A percentile compares a stretch with the other conserved stretches of the same genome.
These are phyloP conservation scores for Hofmannophila pseudospretella DNA, from an alignment of 2,888 invertebrate genomes.

Conservation along the genomic window DNA sequence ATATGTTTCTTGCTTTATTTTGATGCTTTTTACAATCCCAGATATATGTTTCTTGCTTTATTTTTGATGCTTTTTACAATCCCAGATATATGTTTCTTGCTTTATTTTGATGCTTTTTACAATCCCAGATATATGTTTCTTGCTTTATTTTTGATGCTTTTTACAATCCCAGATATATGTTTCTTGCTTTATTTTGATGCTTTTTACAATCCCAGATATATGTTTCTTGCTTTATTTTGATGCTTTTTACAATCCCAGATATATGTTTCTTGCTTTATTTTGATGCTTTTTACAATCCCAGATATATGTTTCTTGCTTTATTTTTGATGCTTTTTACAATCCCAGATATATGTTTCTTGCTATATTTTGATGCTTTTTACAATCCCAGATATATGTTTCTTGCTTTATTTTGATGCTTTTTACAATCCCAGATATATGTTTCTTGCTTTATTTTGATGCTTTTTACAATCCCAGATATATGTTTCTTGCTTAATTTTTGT, in stretches of 20 bases:
- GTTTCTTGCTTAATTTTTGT: constrained; percentile 33
- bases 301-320: too few relatives aligned
- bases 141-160: constrained; percentile 34
- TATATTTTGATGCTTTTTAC: constrained; percentile 36
- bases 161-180: constrained; percentile 34
- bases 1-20: constrained; percentile 42
- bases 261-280: too few relatives aligned
- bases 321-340: constrained; percentile 35
- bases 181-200: constrained; percentile 32
- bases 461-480: constrained; percentile 37
- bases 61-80: constrained; percentile 35
- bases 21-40: constrained; percentile 33
- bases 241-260: constrained; percentile 35
- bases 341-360: constrained; percentile 33
- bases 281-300: constrained; percentile 33
- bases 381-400: constrained; percentile 32
- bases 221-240: too few relatives aligned
- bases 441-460: constrained; percentile 32
- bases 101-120: constrained; percentile 36
- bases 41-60: too few relatives aligned
- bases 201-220: constrained; percentile 36
- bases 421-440: constrained; percentile 33
- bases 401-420: constrained; percentile 36
- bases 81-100: constrained; percentile 33
- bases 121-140: constrained; percentile 32